Evolutionary conservation across 2,113 vertebrate genomes (phyloP).

Genomic region (Motacilla alba): DNA sequence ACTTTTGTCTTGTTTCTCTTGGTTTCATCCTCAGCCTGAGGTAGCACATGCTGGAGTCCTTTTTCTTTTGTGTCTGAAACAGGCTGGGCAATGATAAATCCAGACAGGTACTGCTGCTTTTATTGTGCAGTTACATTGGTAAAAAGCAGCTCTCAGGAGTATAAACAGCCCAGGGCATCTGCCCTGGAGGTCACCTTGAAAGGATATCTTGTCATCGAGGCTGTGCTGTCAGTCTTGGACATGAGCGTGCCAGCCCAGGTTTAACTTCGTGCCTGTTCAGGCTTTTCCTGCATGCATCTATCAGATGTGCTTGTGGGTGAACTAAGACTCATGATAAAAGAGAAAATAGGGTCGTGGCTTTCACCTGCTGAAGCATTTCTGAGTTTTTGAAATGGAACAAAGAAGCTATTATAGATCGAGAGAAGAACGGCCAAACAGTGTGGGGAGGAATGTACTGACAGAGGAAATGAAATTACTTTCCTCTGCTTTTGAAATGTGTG

Average conservation of each 20-base stretch:
- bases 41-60: neutral
- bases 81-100: conserved; percentile 18
- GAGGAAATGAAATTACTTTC: conserved; percentile 16
- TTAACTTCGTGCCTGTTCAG: conserved; percentile 5
- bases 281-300: neutral
- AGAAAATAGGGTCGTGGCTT: neutral
- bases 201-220: neutral
- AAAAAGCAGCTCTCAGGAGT: neutral
- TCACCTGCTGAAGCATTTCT: conserved; percentile 9
- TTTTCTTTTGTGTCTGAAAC: neutral
- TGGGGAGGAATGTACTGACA: neutral
- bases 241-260: neutral
- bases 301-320: neutral
- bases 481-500: neutral
- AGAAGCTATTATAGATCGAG: neutral
- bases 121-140: neutral
- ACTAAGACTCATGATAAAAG: neutral
- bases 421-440: neutral
- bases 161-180: neutral
- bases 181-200: conserved; percentile 39
- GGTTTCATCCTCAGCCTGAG: neutral
- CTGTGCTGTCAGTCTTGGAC: neutral
- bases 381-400: conserved; percentile 16
- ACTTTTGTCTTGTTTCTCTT: neutral
- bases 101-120: neutral